Evolutionary conservation across 2,113 vertebrate species (phyloP).

Genomic region (Rhinogobius similis): DNA sequence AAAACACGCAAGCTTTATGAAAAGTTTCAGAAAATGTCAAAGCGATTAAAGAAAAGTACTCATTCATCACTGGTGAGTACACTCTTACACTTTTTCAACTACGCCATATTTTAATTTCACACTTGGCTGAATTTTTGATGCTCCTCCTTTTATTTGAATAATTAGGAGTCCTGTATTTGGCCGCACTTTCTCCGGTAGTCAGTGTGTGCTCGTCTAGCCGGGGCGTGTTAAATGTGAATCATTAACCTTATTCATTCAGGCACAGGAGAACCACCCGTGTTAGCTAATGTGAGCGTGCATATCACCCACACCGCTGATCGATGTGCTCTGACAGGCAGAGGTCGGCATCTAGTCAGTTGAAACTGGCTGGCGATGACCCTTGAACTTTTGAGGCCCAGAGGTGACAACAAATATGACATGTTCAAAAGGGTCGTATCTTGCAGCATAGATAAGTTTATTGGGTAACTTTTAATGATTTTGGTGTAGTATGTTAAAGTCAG

Average conservation of each 20-base stretch:
- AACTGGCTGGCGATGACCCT: background rate
- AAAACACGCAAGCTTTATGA: too few species aligned
- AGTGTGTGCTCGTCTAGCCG: background rate
- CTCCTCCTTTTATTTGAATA: background rate
- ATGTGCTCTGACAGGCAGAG: background rate
- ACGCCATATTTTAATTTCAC: too few species aligned
- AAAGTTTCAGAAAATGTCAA: too few species aligned
- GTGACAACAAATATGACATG: background rate
- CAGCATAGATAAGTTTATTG: background rate
- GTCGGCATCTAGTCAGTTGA: background rate
- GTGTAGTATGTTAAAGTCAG: too few species aligned
- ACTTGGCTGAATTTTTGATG: background rate
- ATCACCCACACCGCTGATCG: background rate
- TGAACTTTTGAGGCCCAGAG: background rate
- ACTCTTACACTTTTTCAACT: too few species aligned
- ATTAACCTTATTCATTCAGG: slow-evolving; percentile 37
- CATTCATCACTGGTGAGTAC: too few species aligned
- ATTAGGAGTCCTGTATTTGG: background rate
- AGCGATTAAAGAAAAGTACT: too few species aligned
- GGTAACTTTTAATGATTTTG: background rate
- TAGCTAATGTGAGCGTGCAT: background rate
- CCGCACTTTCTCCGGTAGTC: background rate
- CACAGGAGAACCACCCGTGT: slow-evolving; percentile 1
- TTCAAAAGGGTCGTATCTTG: background rate
- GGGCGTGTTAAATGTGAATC: slow-evolving; percentile 31